Percentiles rank a stretch among this genome's conserved stretches.
phyloP scores from a whole-genome alignment of 2,797 vertebrate species.

The Mus caroli region DNA sequence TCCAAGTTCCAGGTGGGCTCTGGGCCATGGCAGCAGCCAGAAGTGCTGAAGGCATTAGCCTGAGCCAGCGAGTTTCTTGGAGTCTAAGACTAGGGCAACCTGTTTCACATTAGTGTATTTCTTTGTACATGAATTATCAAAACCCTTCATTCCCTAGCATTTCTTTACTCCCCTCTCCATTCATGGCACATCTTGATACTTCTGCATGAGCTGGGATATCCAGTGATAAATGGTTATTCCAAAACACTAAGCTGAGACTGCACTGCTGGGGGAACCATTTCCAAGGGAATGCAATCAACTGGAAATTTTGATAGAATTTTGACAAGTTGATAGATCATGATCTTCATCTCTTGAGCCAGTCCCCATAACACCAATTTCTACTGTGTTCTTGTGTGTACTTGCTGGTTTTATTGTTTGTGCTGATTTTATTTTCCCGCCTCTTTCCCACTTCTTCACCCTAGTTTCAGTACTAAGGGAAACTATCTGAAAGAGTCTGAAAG shows the following conservation, averaged over 20 bases:
- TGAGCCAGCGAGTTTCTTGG: neutral
- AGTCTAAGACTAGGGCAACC: neutral
- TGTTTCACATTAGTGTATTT: neutral
- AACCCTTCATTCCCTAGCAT: constrained; percentile 26
- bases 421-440: neutral
- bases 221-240: neutral
- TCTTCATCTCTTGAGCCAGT: neutral
- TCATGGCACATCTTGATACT: neutral
- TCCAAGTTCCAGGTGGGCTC: constrained; percentile 64
- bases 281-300: neutral
- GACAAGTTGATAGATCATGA: neutral
- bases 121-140: neutral
- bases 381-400: neutral
- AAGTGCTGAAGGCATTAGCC: constrained; percentile 40
- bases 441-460: neutral
- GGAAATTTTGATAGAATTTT: constrained; percentile 50
- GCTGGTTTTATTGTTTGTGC: neutral
- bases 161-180: constrained; percentile 29
- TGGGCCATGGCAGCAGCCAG: constrained; percentile 9
- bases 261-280: neutral
- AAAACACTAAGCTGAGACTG: neutral
- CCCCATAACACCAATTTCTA: neutral
- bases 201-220: neutral
- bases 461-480: neutral
- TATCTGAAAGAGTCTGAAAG: constrained; percentile 29